A percentile compares a stretch with the other conserved stretches of the same genome.
Conservation (phyloP, 2,797 vertebrate genomes). For the Vespertilio murinus region DNA sequence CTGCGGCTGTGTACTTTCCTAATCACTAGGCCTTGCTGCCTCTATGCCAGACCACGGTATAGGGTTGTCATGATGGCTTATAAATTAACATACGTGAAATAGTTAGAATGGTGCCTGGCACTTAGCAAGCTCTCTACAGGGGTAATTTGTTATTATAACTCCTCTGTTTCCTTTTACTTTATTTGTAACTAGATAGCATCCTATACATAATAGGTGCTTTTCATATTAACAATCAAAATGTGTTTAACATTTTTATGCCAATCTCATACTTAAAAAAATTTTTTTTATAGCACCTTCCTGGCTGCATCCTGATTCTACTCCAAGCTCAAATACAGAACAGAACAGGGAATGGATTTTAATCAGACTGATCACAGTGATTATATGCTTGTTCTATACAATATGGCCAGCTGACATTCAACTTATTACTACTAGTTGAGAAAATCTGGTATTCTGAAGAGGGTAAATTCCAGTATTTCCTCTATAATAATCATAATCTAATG, state of each 20-base stretch:
- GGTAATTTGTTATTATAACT: background rate
- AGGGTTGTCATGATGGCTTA: background rate
- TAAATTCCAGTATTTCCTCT: background rate
- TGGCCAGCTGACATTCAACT: background rate
- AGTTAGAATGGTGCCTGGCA: background rate
- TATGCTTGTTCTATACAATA: background rate
- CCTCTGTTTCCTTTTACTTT: background rate
- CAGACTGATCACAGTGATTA: background rate
- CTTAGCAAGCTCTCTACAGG: background rate
- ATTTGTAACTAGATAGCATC: background rate
- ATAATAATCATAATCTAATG: background rate
- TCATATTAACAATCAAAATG: constrained; percentile 3
- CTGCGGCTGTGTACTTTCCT: background rate
- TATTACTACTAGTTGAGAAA: background rate
- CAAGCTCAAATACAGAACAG: background rate
- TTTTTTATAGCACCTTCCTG: background rate
- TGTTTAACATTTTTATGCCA: background rate
- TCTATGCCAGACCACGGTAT: background rate
- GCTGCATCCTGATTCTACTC: background rate
- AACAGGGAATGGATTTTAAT: background rate
- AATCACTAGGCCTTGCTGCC: background rate
- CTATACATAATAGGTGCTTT: background rate
- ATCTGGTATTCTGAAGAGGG: background rate
- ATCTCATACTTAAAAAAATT: background rate
- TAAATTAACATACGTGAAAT: background rate